A percentile compares a stretch with the other conserved stretches of the same genome.
phyloP scores from a whole-genome alignment of 2,797 vertebrate genomes.

The Graptemys geographica region DNA sequence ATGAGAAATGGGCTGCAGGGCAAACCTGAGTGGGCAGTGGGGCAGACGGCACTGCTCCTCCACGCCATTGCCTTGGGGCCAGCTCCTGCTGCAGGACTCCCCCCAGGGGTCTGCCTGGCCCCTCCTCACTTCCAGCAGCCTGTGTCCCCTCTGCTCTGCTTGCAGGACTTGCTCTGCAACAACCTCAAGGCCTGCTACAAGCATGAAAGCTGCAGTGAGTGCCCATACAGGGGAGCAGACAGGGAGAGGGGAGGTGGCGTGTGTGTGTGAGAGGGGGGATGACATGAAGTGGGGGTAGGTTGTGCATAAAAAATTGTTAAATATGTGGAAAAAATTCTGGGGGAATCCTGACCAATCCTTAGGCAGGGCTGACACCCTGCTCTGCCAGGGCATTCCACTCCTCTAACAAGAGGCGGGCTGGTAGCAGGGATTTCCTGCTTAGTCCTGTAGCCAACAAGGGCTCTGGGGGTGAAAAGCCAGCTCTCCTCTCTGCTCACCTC shows the following conservation, averaged over 20 bases:
- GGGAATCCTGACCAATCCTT: neutral
- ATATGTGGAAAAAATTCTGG: neutral
- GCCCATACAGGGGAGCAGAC: neutral
- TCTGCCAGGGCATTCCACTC: neutral
- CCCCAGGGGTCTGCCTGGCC: too few relatives aligned
- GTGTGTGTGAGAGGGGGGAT: neutral
- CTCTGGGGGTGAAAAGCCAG: neutral
- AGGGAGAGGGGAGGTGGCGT: neutral
- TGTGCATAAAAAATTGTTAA: neutral
- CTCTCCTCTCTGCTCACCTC: neutral
- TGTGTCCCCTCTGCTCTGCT: neutral
- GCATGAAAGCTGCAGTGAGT: neutral
- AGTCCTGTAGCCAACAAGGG: neutral
- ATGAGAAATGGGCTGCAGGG: neutral
- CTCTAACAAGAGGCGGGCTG: rapidly evolving
- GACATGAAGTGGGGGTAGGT: neutral
- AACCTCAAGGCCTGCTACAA: neutral
- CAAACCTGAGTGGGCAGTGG: neutral
- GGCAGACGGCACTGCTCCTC: neutral
- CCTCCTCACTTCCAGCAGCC: neutral
- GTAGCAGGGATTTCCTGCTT: neutral
- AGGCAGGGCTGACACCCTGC: neutral
- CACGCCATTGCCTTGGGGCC: neutral
- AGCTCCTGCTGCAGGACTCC: neutral
- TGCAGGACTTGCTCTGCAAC: neutral